Conservation (phyloP, 2,888 invertebrate genomes). For the Microctonus aethiopoides region DNA sequence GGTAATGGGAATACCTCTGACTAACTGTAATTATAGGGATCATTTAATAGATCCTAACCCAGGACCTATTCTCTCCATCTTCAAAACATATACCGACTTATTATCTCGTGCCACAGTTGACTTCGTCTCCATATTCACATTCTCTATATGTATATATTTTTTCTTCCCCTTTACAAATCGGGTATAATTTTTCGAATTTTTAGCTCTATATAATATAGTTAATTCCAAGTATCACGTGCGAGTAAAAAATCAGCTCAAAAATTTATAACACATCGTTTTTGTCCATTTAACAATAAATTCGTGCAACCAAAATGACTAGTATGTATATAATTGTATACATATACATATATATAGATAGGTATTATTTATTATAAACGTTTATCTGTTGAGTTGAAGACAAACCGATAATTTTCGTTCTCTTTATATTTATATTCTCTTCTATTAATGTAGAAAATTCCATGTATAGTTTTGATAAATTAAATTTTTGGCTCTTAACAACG, state of each 20-base stretch:
- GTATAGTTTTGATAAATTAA: neutral
- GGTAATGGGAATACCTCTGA: constrained; percentile 50
- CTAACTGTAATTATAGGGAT: constrained; percentile 61
- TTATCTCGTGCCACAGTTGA: constrained; percentile 13
- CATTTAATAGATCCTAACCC: constrained; percentile 58
- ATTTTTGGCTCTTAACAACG: neutral
- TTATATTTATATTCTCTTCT: constrained; percentile 16
- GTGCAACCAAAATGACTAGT: neutral
- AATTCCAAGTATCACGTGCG: neutral
- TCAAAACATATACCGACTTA: constrained; percentile 5
- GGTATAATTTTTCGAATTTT: neutral
- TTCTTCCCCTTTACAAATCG: neutral
- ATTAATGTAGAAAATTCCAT: constrained; percentile 10
- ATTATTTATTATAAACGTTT: too few relatives aligned
- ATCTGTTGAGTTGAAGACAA: constrained; percentile 12
- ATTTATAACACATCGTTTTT: neutral
- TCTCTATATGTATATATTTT: neutral
- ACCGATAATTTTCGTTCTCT: neutral
- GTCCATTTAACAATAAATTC: neutral
- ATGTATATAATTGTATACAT: constrained; percentile 12
- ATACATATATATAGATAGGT: too few relatives aligned
- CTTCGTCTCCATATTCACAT: neutral
- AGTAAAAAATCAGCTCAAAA: neutral
- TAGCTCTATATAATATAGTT: neutral
- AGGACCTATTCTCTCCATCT: constrained; percentile 41